Evolutionary conservation across 2,888 invertebrate species (phyloP), one percentile per base, ranked within the genome.

Genomic region (Drosophila setosimentum): DNA sequence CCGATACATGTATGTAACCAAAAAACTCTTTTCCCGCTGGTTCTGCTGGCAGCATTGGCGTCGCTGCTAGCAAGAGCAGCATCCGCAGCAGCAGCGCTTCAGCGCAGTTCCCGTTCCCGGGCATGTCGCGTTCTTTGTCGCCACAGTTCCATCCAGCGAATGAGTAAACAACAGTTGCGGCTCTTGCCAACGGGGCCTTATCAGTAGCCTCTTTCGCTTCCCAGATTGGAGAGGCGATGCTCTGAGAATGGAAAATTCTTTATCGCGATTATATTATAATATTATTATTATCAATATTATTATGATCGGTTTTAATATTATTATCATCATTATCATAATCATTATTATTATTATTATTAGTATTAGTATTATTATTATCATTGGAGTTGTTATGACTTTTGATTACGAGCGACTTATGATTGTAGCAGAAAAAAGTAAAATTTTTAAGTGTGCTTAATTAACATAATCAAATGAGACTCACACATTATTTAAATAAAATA

Each of bases 1-100:
- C 53, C 30, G 59, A 35, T 40, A 53, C 51, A 18, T 57, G 57
- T 29, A 83, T 89, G 32, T 83, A 87, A 10, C 83, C 83, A 27
- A 58, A 83, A 2, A 83, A 82, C 35, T 89, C 70, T 11, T 35
- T 5, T 21, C 40, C 65, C 11, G 55, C 24, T 59, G 58, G n/a
- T 24, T 30, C 13, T 33, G 53, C 45, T 33, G 54, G 49, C 42
- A 65, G 30, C 42, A 32, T 29, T 21, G 45, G 13, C 37, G 53
- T 42, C 35, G 57, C 64, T 50, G 42, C 40, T 18, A 68, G 35
- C 55, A 68, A 32, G 21, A 68, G 27, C 48, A 65, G 32, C 32
- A 48, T 27, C 40, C 32, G 32, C 54, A 53, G 51, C 50, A 42
- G 13, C 30, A 49, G 16, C 30, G 6, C 1, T 3, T n/a, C 27